A percentile compares a stretch with the other conserved stretches of the same genome.
Conservation (phyloP, 2,797 vertebrate genomes). For the Scyliorhinus canicula region DNA sequence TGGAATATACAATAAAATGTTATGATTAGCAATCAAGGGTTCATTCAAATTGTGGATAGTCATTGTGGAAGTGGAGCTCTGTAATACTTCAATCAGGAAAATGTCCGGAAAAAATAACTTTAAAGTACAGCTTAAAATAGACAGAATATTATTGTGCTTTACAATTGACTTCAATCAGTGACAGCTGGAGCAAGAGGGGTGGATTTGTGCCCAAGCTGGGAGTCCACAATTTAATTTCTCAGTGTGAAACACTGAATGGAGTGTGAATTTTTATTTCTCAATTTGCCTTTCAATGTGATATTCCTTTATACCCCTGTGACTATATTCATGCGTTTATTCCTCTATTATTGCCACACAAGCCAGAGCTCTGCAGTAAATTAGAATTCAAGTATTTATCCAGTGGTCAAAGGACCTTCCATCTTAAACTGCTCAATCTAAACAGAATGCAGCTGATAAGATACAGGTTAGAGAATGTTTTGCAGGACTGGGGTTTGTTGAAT, state of each 20-base stretch:
- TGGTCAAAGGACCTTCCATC: neutral
- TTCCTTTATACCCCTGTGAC: neutral
- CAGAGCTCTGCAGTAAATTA: neutral
- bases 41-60: neutral
- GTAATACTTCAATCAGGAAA: neutral
- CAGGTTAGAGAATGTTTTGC: neutral
- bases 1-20: neutral
- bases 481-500: neutral
- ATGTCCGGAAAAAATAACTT: neutral
- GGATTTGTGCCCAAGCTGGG: neutral
- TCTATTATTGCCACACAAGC: neutral
- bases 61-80: neutral
- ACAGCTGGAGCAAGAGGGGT: neutral
- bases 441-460: conserved; percentile 13
- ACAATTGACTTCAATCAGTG: neutral
- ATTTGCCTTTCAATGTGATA: neutral
- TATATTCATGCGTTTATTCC: neutral
- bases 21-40: neutral
- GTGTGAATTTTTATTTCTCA: neutral
- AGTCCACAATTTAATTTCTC: neutral
- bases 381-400: neutral
- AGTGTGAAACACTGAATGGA: neutral
- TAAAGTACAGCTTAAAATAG: neutral
- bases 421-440: neutral
- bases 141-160: neutral